Base-by-base conservation (phyloP, 1,140 invertebrate species). In the Matsumurasca onukii region DNA sequence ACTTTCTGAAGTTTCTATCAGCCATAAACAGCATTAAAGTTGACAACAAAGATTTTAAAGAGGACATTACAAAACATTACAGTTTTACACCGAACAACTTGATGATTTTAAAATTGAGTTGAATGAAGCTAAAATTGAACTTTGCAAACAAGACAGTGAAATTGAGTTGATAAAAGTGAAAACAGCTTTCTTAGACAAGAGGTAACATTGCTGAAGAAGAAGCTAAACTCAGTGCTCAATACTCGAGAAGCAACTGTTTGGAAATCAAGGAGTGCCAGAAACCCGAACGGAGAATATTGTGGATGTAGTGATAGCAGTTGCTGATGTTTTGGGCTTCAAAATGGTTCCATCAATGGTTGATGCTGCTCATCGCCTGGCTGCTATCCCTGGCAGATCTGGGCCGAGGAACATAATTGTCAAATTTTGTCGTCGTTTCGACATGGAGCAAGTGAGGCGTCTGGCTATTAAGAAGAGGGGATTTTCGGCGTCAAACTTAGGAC, bases 391-490 rank as follows among this genome's bases (percentile, higher is more conserved):
- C 9, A n/a, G n/a, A 9, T 12, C 9, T 45, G n/a, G 9, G 39
- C 39, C 39, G 9, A 45, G 39, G 39, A 45, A 45, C 39, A 45
- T 45, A 12, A 45, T 45, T 45, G 39, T 45, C 39, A 45, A 45
- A n/a, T 45, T 45, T n/a, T 45, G 39, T 45, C 39, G 39, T 45
- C 39, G 39, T 45, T 12, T 45, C 9, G 39, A 45, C n/a, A 45
- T 45, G 39, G 39, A 45, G 39, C 9, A 45, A n/a, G n/a, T 45
- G 39, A 9, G 39, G 9, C 39, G 39, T 45, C 9, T 9, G n/a
- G 39, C 39, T 45, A 45, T 45, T 45, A 45, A 12, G 39, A 45
- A 45, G 39, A 45, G 39, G n/a, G 39, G 39, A n/a, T 45, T 45
- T n/a, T 45, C 9, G n/a, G 39, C 39, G 39, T 45, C n/a, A 12